Conservation (phyloP, 1,140 invertebrate species). For the Drosophila dunni region DNA sequence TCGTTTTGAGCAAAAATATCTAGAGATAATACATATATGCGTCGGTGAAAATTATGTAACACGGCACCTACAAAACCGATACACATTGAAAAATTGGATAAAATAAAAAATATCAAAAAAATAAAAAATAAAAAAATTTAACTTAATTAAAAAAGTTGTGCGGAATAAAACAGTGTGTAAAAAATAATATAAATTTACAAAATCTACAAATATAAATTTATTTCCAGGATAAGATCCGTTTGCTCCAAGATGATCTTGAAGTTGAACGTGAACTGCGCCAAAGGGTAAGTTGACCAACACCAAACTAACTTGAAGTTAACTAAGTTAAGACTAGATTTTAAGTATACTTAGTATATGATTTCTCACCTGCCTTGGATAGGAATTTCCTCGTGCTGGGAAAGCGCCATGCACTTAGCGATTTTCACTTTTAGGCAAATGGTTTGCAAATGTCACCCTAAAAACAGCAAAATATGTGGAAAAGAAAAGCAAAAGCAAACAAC, state of each 20-base stretch:
- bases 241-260: slow-evolving; percentile 98
- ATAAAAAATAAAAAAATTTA: slow-evolving; percentile 41
- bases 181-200: slow-evolving; percentile 52
- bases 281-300: slow-evolving; percentile 90
- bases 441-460: slow-evolving; percentile 81
- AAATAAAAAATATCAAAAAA: slow-evolving; percentile 25
- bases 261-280: slow-evolving; percentile 97
- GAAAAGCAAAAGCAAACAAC: slow-evolving; percentile 57
- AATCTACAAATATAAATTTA: slow-evolving; percentile 57
- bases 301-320: not conserved
- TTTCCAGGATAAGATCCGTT: slow-evolving; percentile 98
- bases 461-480: slow-evolving; percentile 78
- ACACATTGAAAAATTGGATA: slow-evolving; percentile 37
- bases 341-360: not conserved
- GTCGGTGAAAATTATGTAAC: slow-evolving; percentile 55
- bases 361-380: slow-evolving; percentile 32
- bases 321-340: too few relatives aligned
- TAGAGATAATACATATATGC: slow-evolving; percentile 50
- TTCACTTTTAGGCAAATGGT: slow-evolving; percentile 63
- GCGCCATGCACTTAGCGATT: slow-evolving; percentile 48
- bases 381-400: slow-evolving; percentile 44
- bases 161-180: not conserved
- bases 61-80: slow-evolving; percentile 37
- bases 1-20: slow-evolving; percentile 68
- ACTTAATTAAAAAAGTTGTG: not conserved